phyloP scores from a whole-genome alignment of 2,888 invertebrate species.

The Pecten maximus region DNA sequence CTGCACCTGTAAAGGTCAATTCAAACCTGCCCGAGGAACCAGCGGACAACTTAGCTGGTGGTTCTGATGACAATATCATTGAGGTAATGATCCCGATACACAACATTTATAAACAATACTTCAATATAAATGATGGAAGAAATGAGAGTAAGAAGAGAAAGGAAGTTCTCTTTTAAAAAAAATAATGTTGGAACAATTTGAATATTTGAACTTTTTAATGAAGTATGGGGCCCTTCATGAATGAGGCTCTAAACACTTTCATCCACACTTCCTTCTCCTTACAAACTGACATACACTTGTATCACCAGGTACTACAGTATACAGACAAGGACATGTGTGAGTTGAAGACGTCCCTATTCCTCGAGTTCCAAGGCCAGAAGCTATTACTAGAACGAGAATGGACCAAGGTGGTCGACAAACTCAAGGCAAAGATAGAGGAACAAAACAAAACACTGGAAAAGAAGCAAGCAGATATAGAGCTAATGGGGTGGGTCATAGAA shows the following conservation, averaged over 20 bases:
- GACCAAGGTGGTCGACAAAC: constrained; percentile 74
- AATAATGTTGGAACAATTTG: too few relatives aligned
- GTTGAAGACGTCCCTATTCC: constrained; percentile 67
- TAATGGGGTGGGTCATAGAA: constrained; percentile 55
- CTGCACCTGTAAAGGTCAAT: not conserved
- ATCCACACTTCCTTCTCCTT: not conserved
- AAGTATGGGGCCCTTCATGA: too few relatives aligned
- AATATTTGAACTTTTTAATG: too few relatives aligned
- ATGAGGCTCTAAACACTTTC: not conserved
- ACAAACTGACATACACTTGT: not conserved
- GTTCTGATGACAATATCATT: not conserved
- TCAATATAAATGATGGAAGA: too few relatives aligned
- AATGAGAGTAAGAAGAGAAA: too few relatives aligned
- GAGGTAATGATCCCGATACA: not conserved
- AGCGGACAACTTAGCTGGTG: not conserved
- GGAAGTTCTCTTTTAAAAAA: too few relatives aligned
- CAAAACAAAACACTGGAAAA: constrained; percentile 80
- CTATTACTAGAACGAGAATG: constrained; percentile 78
- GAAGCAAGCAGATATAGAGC: constrained; percentile 60
- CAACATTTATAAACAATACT: too few relatives aligned
- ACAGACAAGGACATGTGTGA: constrained; percentile 75
- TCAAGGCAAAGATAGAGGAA: constrained; percentile 76
- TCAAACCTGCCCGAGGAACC: not conserved
- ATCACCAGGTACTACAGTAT: constrained; percentile 70
- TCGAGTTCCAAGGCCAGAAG: constrained; percentile 80